Conservation (phyloP, 2,797 vertebrate species). For the Trichosurus vulpecula region DNA sequence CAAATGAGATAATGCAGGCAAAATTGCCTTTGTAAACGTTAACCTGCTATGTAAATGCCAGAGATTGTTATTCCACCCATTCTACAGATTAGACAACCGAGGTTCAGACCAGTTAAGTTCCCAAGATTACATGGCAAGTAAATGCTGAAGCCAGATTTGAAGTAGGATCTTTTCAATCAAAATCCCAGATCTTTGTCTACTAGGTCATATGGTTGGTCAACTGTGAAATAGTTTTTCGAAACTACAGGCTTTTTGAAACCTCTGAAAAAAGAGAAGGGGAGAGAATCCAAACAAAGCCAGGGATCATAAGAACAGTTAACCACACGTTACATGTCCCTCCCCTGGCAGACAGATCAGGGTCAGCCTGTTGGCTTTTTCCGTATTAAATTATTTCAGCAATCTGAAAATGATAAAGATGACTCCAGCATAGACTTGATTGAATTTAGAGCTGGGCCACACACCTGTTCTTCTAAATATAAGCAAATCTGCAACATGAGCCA, state of each 20-base stretch:
- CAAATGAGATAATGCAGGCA: background rate
- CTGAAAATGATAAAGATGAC: slow-evolving; percentile 69
- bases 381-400: slow-evolving; percentile 66
- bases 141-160: background rate
- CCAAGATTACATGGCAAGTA: background rate
- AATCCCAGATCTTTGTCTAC: background rate
- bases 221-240: background rate
- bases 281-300: slow-evolving; percentile 4
- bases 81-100: background rate
- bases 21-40: background rate
- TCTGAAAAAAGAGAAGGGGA: background rate
- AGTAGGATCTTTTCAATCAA: background rate
- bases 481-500: slow-evolving; percentile 78
- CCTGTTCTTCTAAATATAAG: slow-evolving; percentile 87
- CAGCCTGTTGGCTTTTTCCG: slow-evolving; percentile 54
- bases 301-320: background rate
- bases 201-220: background rate
- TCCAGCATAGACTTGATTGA: slow-evolving; percentile 77
- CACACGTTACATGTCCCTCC: background rate
- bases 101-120: background rate
- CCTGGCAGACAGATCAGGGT: background rate
- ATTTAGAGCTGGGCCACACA: slow-evolving; percentile 79
- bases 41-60: background rate
- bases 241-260: background rate
- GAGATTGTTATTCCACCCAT: background rate